Evolutionary conservation across 2,113 vertebrate genomes (phyloP).

Genomic region (Plecotus auritus): DNA sequence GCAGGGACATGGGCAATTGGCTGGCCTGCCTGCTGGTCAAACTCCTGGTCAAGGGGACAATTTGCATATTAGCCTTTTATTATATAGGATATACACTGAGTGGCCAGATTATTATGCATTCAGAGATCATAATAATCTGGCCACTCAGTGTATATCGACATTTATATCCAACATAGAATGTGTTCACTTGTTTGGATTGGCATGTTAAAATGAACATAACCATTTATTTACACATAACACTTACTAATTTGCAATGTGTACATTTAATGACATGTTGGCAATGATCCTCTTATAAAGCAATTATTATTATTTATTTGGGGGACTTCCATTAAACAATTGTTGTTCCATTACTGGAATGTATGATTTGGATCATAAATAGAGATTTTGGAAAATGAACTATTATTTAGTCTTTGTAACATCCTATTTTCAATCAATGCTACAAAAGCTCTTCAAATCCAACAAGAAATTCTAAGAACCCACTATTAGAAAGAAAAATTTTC

Average conservation of each 20-base stretch:
- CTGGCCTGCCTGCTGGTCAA: no score
- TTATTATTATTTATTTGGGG: not conserved
- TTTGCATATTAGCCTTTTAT: no score
- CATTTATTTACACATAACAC: not conserved
- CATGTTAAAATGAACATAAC: not conserved
- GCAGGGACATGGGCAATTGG: no score
- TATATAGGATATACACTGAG: no score
- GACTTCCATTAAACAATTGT: not conserved
- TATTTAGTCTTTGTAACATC: not conserved
- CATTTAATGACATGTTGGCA: not conserved
- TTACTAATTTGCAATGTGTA: not conserved
- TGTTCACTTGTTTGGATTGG: not conserved
- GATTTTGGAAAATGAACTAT: not conserved
- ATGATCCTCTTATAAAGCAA: not conserved
- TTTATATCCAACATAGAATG: not conserved
- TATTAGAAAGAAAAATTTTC: not conserved
- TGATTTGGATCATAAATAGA: not conserved
- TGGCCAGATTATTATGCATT: no score
- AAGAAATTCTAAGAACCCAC: not conserved
- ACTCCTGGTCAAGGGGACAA: no score
- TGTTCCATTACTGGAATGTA: not conserved
- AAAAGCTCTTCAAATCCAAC: not conserved
- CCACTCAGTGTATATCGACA: not conserved
- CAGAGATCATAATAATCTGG: no score
- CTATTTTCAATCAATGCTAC: not conserved